Evolutionary conservation across 1,140 invertebrate species (phyloP), one percentile per base, ranked within the genome.

Genomic region (Parasteatoda tepidariorum): DNA sequence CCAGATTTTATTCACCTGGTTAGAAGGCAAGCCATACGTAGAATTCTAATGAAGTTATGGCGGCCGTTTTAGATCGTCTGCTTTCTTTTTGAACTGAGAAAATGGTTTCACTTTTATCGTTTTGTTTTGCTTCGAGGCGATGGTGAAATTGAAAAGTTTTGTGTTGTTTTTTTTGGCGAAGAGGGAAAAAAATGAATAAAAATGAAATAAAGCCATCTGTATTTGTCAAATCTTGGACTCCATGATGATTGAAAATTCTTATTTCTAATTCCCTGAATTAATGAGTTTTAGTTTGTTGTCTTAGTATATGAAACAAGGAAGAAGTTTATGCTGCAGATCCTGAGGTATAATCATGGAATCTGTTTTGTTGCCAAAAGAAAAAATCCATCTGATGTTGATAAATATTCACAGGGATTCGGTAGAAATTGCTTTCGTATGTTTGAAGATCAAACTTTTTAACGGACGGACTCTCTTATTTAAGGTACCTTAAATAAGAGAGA

Each of bases 1-100:
- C 76, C 76, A 79, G 76, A 79, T 79, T 79, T 79, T 79, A 79
- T 79, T 79, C 76, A 79, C 64, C 76, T 79, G 76, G 76, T 79
- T 79, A 67, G 76, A 68, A 13, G 26, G 31, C 0, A 13, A 24
- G 31, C n/a, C 15, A 54, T n/a, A 64, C 24, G 26, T 2, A 6
- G 76, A 68, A 79, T 79, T 33, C 30, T 41, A 41, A 79, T 78
- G 74, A 78, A 66, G 61, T 38, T n/a, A 5, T 11, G 4, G 28
- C 18, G 11, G 4, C 66, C 22, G 24, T 30, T 64, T 41, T n/a
- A 22, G 18, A 2, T 24, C 66, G 11, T 31, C 3, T 1, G 6
- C n/a, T 34, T 38, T 24, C 26, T 38, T 33, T 68, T 34, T 24
- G 41, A 38, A 38, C 38, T 41, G 26, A 34, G 33, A 68, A 67